A percentile compares a stretch with the other conserved stretches of the same genome.
Evolutionary conservation across 2,888 invertebrate species (phyloP).

Genomic region (Coremacera marginata): DNA sequence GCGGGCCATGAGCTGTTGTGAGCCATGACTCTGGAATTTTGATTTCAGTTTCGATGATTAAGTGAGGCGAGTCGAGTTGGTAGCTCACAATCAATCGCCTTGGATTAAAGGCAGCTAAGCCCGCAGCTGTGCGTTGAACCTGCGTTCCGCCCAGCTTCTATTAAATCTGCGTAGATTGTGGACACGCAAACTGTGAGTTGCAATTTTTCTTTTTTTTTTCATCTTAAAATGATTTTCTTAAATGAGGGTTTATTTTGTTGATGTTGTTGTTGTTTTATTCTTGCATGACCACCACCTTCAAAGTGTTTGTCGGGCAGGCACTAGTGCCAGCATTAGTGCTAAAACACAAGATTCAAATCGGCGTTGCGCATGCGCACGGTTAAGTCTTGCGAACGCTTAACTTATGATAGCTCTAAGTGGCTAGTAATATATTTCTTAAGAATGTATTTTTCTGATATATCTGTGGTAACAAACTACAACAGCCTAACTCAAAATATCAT

Average conservation of each 20-base stretch:
- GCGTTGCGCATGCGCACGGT: not conserved
- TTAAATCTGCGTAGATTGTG: conserved; percentile 28
- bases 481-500: no score
- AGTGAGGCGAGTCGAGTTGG: not conserved
- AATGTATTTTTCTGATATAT: no score
- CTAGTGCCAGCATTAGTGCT: not conserved
- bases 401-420: not conserved
- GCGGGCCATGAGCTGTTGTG: not conserved
- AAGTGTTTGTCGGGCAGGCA: conserved; percentile 9
- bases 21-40: conserved; percentile 42
- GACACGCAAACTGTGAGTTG: conserved; percentile 37
- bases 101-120: conserved; percentile 15
- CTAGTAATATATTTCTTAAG: not conserved
- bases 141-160: conserved; percentile 37
- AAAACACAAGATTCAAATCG: not conserved
- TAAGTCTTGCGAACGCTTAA: not conserved
- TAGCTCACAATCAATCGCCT: conserved; percentile 18
- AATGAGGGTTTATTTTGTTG: conserved; percentile 9
- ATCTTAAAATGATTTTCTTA: conserved; percentile 21
- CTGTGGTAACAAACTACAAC: no score
- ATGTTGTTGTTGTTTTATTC: conserved; percentile 15
- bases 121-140: conserved; percentile 14
- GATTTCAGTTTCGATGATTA: conserved; percentile 22
- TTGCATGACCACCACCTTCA: conserved; percentile 39
- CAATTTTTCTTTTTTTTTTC: conserved; percentile 33